These are phyloP conservation scores for Agriopis leucophaearia DNA, from an alignment of 2,888 invertebrate genomes.

Conservation along the genomic window DNA sequence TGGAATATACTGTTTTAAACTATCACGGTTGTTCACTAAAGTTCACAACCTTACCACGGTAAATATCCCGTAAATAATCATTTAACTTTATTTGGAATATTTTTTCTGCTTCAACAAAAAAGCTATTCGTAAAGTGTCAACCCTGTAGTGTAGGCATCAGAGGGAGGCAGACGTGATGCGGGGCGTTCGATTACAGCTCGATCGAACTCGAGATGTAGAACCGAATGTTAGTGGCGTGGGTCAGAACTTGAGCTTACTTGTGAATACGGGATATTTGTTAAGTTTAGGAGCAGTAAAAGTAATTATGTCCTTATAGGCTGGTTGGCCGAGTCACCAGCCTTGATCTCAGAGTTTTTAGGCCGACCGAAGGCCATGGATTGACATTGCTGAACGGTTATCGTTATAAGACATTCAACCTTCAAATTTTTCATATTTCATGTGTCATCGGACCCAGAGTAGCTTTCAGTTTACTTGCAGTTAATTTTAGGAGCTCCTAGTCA, in stretches of 20 bases:
- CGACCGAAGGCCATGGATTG: no score
- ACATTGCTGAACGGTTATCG: no score
- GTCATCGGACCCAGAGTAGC: no score
- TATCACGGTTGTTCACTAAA: no score
- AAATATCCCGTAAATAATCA: no score
- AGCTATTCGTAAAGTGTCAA: neutral
- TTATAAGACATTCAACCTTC: no score
- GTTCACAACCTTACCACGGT: no score
- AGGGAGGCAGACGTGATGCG: constrained; percentile 28
- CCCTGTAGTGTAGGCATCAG: constrained; percentile 11
- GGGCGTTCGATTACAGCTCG: constrained; percentile 35
- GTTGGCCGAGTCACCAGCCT: neutral
- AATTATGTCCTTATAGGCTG: neutral
- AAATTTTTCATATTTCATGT: no score
- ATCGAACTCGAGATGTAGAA: constrained; percentile 21
- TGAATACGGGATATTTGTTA: neutral
- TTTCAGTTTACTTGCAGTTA: no score
- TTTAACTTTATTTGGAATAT: neutral
- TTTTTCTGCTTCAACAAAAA: neutral
- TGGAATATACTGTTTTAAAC: no score
- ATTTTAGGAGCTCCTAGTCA: no score
- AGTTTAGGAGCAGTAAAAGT: neutral
- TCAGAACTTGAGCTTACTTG: neutral
- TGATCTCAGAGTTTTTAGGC: no score
- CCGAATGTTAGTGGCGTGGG: constrained; percentile 13